These are phyloP conservation scores for Beroe forskalii DNA, from an alignment of 37 sponge, comb jelly and placozoan species.

Conservation along the genomic window DNA sequence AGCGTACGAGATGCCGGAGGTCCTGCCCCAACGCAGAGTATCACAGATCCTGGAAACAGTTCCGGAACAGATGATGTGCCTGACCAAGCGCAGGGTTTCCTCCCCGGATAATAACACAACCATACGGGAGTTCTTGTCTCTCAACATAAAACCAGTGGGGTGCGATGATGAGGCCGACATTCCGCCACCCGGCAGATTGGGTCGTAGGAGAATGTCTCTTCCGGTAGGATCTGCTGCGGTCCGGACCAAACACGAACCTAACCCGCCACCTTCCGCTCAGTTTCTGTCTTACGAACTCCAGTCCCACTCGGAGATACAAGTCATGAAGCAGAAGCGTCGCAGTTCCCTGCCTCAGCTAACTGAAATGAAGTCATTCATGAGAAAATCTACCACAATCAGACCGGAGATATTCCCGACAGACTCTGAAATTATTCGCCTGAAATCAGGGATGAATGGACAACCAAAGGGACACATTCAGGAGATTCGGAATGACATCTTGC, in stretches of 20 bases:
- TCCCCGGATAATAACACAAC: background rate
- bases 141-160: background rate
- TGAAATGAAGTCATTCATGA: no score
- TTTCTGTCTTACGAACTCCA: background rate
- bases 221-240: background rate
- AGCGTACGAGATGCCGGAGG: slow-evolving; percentile 14
- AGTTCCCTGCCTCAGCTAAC: background rate
- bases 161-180: background rate
- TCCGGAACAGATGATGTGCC: slow-evolving; percentile 37
- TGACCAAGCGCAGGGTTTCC: background rate
- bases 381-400: no score
- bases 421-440: no score
- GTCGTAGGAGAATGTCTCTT: background rate
- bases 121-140: background rate
- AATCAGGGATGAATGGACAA: no score
- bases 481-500: no score
- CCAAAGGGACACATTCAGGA: no score
- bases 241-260: background rate
- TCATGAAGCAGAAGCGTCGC: background rate
- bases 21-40: background rate
- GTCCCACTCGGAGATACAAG: background rate
- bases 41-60: background rate
- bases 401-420: no score
- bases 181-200: background rate
- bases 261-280: background rate